These are phyloP conservation scores for Hyperoodon ampullatus DNA, from an alignment of 2,113 vertebrate genomes.

Conservation along the genomic window DNA sequence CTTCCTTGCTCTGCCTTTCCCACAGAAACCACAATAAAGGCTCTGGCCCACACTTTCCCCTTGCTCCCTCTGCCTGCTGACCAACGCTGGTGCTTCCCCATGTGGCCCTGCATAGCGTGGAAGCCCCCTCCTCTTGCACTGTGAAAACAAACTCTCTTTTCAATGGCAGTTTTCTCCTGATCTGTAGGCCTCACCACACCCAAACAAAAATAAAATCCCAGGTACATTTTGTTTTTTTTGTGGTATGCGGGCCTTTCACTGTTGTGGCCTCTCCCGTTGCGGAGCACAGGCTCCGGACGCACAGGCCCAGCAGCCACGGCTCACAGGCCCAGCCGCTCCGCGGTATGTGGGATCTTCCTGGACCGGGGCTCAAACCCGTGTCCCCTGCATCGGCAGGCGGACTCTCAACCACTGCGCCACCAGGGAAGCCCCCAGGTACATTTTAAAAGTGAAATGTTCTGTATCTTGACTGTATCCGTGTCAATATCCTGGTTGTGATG, in stretches of 20 bases:
- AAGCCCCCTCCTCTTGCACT: not conserved
- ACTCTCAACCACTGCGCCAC: too few species aligned
- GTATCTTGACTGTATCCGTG: not conserved
- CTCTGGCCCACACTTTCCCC: not conserved
- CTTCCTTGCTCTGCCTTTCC: not conserved
- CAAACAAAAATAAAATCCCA: not conserved
- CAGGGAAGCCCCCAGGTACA: not conserved
- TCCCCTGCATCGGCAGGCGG: too few species aligned
- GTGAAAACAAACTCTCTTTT: not conserved
- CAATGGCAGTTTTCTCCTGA: not conserved
- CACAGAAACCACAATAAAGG: not conserved
- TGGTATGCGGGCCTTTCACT: too few species aligned
- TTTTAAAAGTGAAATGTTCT: not conserved
- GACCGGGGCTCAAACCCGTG: too few species aligned
- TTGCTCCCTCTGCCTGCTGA: not conserved
- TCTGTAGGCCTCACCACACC: not conserved
- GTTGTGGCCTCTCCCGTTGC: too few species aligned
- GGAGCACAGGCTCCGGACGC: too few species aligned
- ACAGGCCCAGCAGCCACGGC: too few species aligned
- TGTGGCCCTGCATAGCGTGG: accelerated
- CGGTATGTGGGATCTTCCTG: too few species aligned
- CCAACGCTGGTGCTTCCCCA: accelerated
- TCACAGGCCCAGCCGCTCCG: too few species aligned
- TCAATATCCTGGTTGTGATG: not conserved
- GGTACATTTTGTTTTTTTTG: not conserved